Conservation (phyloP, 30 jellyfish, hydroid and myxozoan species). For the Cassiopea andromeda region DNA sequence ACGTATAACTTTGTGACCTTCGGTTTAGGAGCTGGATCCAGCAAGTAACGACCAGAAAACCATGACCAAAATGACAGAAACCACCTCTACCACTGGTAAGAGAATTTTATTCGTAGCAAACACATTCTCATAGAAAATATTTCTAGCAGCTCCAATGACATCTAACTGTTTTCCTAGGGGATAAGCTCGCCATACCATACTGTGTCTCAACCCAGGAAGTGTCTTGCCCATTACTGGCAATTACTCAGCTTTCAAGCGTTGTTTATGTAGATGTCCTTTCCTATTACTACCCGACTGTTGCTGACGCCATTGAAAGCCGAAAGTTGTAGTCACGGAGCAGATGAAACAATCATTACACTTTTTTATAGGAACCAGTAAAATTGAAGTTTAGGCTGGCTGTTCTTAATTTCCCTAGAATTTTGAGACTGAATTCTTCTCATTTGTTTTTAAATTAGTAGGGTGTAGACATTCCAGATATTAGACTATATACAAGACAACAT, state of each 20-base stretch:
- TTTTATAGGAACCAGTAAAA: too few relatives aligned
- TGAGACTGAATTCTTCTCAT: too few relatives aligned
- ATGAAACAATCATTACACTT: too few relatives aligned
- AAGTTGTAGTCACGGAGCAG: too few relatives aligned
- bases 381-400: too few relatives aligned
- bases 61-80: conserved; percentile 80
- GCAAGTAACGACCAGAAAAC: conserved; percentile 56
- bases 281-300: neutral
- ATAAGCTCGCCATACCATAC: conserved; percentile 7
- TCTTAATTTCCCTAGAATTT: too few relatives aligned
- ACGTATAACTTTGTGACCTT: neutral
- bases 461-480: too few relatives aligned
- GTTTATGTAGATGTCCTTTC: neutral
- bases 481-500: too few relatives aligned
- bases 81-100: conserved; percentile 55
- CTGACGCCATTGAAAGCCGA: too few relatives aligned
- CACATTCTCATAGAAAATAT: neutral
- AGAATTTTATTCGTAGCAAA: neutral
- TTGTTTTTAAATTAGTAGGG: too few relatives aligned
- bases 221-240: neutral
- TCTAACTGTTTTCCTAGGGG: neutral
- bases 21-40: conserved; percentile 73
- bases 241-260: neutral
- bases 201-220: neutral
- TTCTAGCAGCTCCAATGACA: neutral